Base-by-base conservation (phyloP, 64 coral and sea anemone species). In the Dendronephthya gigantea region DNA sequence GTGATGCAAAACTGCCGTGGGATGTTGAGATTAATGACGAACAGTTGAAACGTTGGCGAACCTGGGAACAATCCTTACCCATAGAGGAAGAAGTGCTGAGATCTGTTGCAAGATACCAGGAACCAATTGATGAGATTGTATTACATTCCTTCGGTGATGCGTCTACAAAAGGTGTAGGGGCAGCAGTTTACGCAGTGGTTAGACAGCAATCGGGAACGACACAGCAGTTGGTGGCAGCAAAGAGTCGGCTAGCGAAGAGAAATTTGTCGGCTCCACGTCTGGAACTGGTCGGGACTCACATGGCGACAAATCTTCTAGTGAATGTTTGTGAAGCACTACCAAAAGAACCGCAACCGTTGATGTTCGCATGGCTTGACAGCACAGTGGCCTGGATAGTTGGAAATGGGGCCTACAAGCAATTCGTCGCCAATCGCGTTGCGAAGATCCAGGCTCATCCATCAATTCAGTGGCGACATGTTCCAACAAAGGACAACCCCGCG, bases 401-500 rank as follows among this genome's bases (percentile, higher is more conserved):
- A 56, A 85, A 85, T 56, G 84, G 52, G 4, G 47, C 49, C 47
- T 85, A 66, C 62, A 85, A 65, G 35, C 84, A 85, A 51, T 85
- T 85, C 65, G 84, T 85, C 28, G 84, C 51, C 49, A 85, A 85
- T 65, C 49, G 50, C 39, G 52, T 85, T 55, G 84, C 31, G 47
- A 85, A 85, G 84, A 85, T 85, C 51, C 84, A 87, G 49, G 35
- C 72, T 49, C 40, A 81, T 10, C 68, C 49, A 31, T 40, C 68
- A 47, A 81, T 87, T 34, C 45, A 75, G 35, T 87, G 86, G 40
- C 68, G 86, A 66, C 72, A 87, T 66, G 45, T 87, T 1, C 68
- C 86, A 14, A 87, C 86, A 11, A 47, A 87, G 49, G 86, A 79
- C 68, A 87, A 87, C 68, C 86, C 86, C 4, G 86, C 68, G 76